These are phyloP conservation scores for Lithosia quadra DNA, from an alignment of 2,888 invertebrate species.

Conservation along the genomic window DNA sequence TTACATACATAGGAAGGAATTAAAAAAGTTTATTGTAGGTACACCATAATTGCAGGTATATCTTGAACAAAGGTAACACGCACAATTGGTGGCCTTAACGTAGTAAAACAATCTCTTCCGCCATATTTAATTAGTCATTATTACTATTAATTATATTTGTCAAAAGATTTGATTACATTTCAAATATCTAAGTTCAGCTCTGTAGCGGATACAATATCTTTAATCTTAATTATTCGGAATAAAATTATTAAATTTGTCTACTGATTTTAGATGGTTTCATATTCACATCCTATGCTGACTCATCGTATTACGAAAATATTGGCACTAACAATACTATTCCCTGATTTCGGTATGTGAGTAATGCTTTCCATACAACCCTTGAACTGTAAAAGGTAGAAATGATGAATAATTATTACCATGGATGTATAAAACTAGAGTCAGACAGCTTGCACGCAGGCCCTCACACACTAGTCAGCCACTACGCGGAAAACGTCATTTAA, in stretches of 20 bases:
- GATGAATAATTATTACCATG: no score
- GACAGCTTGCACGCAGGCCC: no score
- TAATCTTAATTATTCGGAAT: neutral
- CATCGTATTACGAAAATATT: neutral
- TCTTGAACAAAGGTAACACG: neutral
- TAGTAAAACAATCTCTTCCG: slow-evolving; percentile 1
- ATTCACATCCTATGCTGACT: neutral
- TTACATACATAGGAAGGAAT: no score
- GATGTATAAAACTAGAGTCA: no score
- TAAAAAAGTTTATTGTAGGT: neutral
- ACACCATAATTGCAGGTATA: neutral
- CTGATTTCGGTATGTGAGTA: no score
- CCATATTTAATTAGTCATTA: neutral
- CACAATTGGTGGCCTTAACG: neutral
- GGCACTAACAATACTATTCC: neutral
- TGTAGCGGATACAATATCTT: neutral
- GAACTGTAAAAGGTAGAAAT: neutral
- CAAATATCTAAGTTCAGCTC: neutral
- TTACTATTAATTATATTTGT: neutral
- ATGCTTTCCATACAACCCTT: neutral
- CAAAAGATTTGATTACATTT: slow-evolving; percentile 4
- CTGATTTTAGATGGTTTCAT: neutral
- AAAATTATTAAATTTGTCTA: neutral
- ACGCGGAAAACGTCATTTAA: no score
- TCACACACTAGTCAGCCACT: no score